phyloP scores from a whole-genome alignment of 2,113 vertebrate species.

The Globicephala melas region DNA sequence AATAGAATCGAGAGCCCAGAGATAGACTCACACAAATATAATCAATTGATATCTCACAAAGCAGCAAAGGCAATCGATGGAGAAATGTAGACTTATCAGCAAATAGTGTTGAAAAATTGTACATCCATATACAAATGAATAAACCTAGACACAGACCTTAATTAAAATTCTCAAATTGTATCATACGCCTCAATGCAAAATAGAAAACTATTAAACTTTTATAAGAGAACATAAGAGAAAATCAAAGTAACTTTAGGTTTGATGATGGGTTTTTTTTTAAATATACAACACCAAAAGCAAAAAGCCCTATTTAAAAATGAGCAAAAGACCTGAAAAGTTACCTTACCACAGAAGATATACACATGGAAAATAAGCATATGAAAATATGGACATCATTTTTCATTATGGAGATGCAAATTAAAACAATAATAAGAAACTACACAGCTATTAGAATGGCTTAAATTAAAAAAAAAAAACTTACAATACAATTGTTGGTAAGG shows the following conservation, averaged over 20 bases:
- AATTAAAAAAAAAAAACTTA: not conserved
- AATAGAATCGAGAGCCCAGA: not conserved
- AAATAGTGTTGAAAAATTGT: not conserved
- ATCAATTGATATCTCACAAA: not conserved
- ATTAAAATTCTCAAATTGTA: not conserved
- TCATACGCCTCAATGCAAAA: not conserved
- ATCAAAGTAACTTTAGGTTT: not conserved
- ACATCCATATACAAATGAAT: not conserved
- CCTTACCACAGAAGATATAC: not conserved
- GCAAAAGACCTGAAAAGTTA: not conserved
- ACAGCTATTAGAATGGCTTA: not conserved
- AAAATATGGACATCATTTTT: not conserved
- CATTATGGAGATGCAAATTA: not conserved
- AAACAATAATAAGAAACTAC: not conserved
- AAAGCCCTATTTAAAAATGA: not conserved
- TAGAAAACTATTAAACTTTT: not conserved
- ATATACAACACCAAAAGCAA: not conserved
- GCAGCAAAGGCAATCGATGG: not conserved
- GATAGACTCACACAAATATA: not conserved
- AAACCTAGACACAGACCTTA: not conserved
- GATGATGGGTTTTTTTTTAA: not conserved
- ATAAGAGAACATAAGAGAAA: not conserved
- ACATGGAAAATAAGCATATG: not conserved
- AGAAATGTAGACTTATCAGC: not conserved
- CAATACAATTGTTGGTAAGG: not conserved